These are phyloP conservation scores for Polyploca ridens DNA, from an alignment of 2,888 invertebrate genomes.

Conservation along the genomic window DNA sequence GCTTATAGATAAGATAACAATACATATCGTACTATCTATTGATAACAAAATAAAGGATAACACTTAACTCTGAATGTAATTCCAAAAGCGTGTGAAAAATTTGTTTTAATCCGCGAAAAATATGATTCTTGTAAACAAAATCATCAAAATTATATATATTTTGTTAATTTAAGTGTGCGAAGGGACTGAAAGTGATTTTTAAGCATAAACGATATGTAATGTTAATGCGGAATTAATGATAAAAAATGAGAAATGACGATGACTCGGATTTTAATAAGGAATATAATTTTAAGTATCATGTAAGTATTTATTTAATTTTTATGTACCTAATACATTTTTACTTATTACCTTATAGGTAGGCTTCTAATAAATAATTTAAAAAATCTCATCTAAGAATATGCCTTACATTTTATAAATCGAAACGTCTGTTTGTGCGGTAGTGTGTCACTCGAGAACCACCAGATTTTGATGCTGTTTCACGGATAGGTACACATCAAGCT, in stretches of 20 bases:
- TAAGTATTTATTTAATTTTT: not conserved
- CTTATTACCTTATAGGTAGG: too few relatives aligned
- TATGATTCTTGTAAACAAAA: not conserved
- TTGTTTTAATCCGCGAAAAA: not conserved
- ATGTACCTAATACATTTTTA: too few relatives aligned
- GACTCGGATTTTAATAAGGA: not conserved
- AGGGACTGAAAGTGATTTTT: not conserved
- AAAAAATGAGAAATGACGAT: not conserved
- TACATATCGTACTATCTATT: not conserved
- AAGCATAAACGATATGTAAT: not conserved
- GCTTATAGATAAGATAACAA: not conserved
- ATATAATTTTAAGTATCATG: not conserved
- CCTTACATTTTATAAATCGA: too few relatives aligned
- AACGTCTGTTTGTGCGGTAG: too few relatives aligned
- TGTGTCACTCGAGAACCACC: too few relatives aligned
- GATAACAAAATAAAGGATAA: not conserved
- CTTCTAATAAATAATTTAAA: too few relatives aligned
- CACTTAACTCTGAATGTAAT: not conserved
- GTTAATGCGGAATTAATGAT: not conserved
- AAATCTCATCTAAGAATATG: too few relatives aligned
- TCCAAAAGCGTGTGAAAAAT: not conserved
- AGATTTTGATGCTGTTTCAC: too few relatives aligned
- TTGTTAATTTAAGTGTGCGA: not conserved
- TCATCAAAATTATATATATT: not conserved
- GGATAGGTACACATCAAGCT: too few relatives aligned